Evolutionary conservation across 2,113 vertebrate genomes (phyloP).

Genomic region (Hemicordylus capensis): DNA sequence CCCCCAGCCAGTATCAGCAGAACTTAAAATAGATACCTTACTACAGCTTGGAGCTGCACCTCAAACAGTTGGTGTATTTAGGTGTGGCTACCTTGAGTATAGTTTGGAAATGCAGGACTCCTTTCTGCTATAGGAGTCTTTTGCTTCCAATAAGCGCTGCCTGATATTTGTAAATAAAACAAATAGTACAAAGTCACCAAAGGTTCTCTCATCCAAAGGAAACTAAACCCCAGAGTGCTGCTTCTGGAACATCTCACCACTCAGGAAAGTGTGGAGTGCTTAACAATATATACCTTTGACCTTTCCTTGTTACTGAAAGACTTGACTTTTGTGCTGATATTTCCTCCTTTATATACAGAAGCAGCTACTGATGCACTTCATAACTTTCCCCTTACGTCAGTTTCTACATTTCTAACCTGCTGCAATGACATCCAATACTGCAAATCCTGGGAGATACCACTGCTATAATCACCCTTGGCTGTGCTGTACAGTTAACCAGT

Average conservation of each 20-base stretch:
- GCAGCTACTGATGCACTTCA: slow-evolving; percentile 17
- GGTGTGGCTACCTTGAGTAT: too few relatives aligned
- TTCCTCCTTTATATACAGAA: slow-evolving; percentile 36
- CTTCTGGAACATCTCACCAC: not conserved
- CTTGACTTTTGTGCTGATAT: not conserved
- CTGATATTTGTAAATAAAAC: not conserved
- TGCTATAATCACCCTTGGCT: not conserved
- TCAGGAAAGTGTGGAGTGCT: not conserved
- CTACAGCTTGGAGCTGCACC: too few relatives aligned
- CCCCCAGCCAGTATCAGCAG: too few relatives aligned
- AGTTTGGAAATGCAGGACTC: not conserved
- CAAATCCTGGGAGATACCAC: not conserved
- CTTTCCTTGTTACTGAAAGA: not conserved
- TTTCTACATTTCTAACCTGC: slow-evolving; percentile 28
- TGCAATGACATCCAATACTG: slow-evolving; percentile 33
- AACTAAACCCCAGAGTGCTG: not conserved
- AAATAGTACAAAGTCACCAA: not conserved
- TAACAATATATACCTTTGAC: not conserved
- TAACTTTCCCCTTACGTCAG: slow-evolving; percentile 20
- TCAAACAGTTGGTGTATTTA: too few relatives aligned
- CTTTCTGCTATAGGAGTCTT: not conserved
- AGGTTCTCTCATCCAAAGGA: not conserved
- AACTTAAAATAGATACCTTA: too few relatives aligned
- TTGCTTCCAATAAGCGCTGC: not conserved
- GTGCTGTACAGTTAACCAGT: slow-evolving; percentile 1